Evolutionary conservation across 2,797 vertebrate genomes (phyloP).

Genomic region (Helostoma temminkii): DNA sequence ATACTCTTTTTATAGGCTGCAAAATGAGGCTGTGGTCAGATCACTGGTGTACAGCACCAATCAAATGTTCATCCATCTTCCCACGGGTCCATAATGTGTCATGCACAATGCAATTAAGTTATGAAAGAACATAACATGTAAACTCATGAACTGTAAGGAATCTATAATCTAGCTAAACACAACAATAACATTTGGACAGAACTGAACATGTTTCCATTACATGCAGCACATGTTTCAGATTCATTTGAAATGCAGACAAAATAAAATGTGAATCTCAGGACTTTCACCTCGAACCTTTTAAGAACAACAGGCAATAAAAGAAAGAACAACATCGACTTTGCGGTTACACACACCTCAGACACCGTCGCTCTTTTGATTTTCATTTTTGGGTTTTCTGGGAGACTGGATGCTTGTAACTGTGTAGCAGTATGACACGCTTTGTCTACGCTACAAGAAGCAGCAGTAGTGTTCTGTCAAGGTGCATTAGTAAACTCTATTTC

Average conservation of each 20-base stretch:
- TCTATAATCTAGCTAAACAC: background rate
- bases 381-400: background rate
- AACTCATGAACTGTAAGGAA: background rate
- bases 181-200: background rate
- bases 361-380: background rate
- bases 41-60: background rate
- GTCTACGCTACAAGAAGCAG: background rate
- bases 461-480: background rate
- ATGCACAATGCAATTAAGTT: background rate
- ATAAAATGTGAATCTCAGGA: background rate
- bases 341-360: no score
- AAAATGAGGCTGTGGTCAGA: background rate
- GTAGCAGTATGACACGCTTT: background rate
- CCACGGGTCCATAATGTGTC: no score
- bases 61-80: no score
- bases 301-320: no score
- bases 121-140: background rate
- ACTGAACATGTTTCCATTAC: background rate
- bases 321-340: no score
- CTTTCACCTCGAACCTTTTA: no score
- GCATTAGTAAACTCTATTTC: background rate
- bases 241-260: no score
- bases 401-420: background rate
- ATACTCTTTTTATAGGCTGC: slow-evolving; percentile 1
- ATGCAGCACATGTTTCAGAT: background rate